A percentile compares a stretch with the other conserved stretches of the same genome.
Evolutionary conservation across 2,888 invertebrate genomes (phyloP).

Genomic region (Acleris emargana): DNA sequence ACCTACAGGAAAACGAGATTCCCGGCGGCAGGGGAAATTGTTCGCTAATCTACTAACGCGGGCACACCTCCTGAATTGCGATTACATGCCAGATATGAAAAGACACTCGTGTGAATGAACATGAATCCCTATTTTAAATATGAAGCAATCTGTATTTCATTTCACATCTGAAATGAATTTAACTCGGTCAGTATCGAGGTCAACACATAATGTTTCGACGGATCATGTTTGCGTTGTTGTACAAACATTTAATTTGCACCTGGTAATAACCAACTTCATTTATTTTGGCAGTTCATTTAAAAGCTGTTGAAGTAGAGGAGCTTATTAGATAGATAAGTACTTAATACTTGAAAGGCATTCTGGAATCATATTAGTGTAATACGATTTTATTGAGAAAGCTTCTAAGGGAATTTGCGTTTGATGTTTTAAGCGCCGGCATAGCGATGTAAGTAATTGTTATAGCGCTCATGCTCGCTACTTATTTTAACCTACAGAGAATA

Average conservation of each 20-base stretch:
- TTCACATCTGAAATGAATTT: background rate
- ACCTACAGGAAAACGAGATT: conserved; percentile 2
- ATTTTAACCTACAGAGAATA: background rate
- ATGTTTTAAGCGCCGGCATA: background rate
- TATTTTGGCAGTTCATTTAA: background rate
- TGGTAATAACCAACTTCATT: background rate
- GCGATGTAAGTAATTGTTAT: background rate
- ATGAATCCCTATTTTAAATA: background rate
- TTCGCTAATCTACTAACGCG: background rate
- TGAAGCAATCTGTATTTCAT: background rate
- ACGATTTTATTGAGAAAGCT: background rate
- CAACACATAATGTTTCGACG: background rate
- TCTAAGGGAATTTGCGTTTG: conserved; percentile 1
- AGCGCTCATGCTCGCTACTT: background rate
- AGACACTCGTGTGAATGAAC: background rate
- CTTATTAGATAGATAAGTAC: conserved; percentile 1
- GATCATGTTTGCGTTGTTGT: background rate
- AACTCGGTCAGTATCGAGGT: background rate
- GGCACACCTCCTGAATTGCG: background rate
- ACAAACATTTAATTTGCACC: background rate
- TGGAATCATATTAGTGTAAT: background rate
- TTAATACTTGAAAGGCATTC: background rate
- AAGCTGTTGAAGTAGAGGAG: background rate
- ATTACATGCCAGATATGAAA: background rate
- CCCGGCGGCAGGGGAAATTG: background rate